These are phyloP conservation scores for Brachionus asplanchnoidis DNA, from an alignment of 1,140 invertebrate species.

Conservation along the genomic window DNA sequence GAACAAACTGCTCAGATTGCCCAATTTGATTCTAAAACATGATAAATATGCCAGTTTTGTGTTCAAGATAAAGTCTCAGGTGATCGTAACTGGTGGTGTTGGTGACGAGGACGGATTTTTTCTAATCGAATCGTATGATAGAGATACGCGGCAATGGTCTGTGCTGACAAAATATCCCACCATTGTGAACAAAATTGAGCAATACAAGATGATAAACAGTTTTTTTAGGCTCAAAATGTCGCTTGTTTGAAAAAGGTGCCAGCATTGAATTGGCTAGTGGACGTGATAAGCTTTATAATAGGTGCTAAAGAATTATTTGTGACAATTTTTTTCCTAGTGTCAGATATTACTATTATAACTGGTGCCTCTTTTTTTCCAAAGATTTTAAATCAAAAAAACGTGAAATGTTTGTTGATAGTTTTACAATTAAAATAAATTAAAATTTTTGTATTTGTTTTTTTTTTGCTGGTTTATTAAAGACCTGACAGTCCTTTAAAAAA, in stretches of 20 bases:
- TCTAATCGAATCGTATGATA: neutral
- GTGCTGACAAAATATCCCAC: neutral
- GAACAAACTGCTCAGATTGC: conserved; percentile 10
- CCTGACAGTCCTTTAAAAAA: neutral
- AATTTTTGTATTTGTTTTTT: neutral
- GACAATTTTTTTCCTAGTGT: conserved; percentile 6
- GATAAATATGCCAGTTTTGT: neutral
- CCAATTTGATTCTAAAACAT: conserved; percentile 20
- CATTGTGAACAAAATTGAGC: neutral
- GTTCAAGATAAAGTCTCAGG: neutral
- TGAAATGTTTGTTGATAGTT: neutral
- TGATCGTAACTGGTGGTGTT: neutral
- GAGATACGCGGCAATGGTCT: neutral
- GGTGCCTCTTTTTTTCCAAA: neutral
- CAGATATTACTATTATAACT: neutral
- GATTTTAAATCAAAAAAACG: neutral
- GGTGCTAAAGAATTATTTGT: neutral
- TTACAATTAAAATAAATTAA: neutral
- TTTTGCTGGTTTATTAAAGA: neutral
- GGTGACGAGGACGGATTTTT: neutral
- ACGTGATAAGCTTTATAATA: neutral
- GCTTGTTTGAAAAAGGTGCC: neutral
- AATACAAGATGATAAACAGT: neutral
- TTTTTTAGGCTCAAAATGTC: conserved; percentile 30
- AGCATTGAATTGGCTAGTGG: neutral